Evolutionary conservation across 1,140 invertebrate species (phyloP), one percentile per base, ranked within the genome.

Genomic region (Triops longicaudatus): DNA sequence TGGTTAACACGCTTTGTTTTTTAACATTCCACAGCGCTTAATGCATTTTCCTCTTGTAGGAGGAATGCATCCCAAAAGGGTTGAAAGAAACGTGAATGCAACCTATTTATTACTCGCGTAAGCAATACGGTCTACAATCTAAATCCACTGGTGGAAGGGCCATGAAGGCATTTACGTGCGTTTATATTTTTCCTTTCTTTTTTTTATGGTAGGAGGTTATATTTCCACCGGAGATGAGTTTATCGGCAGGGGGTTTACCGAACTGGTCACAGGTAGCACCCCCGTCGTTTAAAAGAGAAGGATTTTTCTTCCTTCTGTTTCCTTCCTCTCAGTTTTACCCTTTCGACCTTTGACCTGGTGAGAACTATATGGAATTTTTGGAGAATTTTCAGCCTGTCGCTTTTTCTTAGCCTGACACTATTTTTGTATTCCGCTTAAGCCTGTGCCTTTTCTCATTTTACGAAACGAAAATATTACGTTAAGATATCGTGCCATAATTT

Each of bases 221-320:
- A 63, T 63, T 63, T 63, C 50, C 50, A 63, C 50, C 50, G 50
- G 50, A 63, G 50, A 63, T 63, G 50, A 63, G 50, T 63, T 63
- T 63, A 63, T 63, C 50, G 50, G 50, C 50, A 63, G 50, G 50
- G 50, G 50, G 50, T 63, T 63, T 63, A 63, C 50, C 50, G 50
- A 63, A 63, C 17, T 63, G 50, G 50, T 63, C 50, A 63, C 50
- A 63, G 50, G 50, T 63, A 63, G 50, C 50, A 63, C 50, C 50
- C 50, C 50, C 50, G 50, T 63, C 50, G 50, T 63, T 63, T 63
- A 63, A 63, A 63, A 63, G 50, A 63, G 50, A 63, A 63, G 50
- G 50, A 63, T 63, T 63, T 63, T 63, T 22, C 50, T 22, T 63
- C 50, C 50, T 63, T 63, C 50, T 63, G 50, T 17, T 63, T 63